These are phyloP conservation scores for Stictonetta naevosa DNA, from an alignment of 2,113 vertebrate species.

Conservation along the genomic window DNA sequence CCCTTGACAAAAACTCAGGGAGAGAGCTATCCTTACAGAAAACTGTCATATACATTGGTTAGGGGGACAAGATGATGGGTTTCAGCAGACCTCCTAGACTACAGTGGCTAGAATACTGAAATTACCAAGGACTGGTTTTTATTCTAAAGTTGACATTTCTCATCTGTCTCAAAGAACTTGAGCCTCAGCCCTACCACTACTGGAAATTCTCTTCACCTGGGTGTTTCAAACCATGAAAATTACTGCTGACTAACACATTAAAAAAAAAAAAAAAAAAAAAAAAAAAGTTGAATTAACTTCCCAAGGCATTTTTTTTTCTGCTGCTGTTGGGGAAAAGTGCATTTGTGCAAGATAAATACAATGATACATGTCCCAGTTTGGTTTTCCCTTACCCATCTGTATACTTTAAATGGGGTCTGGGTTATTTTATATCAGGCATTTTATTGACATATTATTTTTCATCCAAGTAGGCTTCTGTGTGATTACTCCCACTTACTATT, in stretches of 20 bases:
- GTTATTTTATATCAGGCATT: background rate
- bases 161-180: background rate
- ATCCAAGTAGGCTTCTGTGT: background rate
- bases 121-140: background rate
- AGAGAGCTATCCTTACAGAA: background rate
- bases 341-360: background rate
- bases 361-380: accelerated
- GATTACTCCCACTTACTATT: background rate
- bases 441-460: background rate
- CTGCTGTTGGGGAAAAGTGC: background rate
- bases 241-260: background rate
- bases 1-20: background rate
- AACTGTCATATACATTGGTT: background rate
- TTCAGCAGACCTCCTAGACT: background rate
- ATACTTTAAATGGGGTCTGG: background rate
- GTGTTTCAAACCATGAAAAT: background rate
- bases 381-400: background rate
- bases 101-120: background rate
- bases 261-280: background rate
- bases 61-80: background rate
- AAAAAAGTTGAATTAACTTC: background rate
- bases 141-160: background rate
- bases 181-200: background rate
- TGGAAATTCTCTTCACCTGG: background rate
- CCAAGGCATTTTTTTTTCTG: background rate